These are phyloP conservation scores for Zingel zingel DNA, from an alignment of 2,113 vertebrate genomes.

Conservation along the genomic window DNA sequence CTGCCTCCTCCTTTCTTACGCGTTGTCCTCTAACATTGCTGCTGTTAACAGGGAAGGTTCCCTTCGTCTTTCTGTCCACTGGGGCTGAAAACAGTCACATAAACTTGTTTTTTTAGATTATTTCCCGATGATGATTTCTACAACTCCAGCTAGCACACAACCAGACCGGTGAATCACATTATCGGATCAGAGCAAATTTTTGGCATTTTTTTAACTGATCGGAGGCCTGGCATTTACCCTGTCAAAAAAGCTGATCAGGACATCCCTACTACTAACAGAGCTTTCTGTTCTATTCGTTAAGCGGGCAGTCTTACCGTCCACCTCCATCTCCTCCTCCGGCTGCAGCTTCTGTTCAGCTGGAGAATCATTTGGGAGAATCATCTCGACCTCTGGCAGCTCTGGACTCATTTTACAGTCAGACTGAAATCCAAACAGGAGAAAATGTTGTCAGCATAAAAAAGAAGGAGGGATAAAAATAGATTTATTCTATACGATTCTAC, in stretches of 20 bases:
- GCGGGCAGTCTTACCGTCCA: conserved; percentile 30
- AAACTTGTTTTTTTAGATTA: fast-evolving
- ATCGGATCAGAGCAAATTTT: too few relatives aligned
- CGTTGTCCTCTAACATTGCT: background rate
- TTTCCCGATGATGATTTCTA: background rate
- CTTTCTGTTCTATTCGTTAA: background rate
- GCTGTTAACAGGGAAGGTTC: background rate
- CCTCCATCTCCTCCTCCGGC: conserved; percentile 29
- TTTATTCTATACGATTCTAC: background rate
- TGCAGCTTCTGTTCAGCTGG: background rate
- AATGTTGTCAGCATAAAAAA: background rate
- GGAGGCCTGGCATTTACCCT: too few relatives aligned
- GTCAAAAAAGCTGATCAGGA: too few relatives aligned
- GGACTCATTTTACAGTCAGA: background rate
- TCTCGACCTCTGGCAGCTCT: background rate
- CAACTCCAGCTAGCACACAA: background rate
- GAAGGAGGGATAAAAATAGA: background rate
- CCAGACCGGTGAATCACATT: background rate
- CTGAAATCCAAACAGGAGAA: background rate
- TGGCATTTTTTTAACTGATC: too few relatives aligned
- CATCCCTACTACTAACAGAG: too few relatives aligned
- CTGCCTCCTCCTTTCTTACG: background rate
- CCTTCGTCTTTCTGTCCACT: background rate
- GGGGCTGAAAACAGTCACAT: conserved; percentile 13
- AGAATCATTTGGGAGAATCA: conserved; percentile 15